Evolutionary conservation across 1,140 invertebrate species (phyloP), one percentile per base, ranked within the genome.

Genomic region (Brachionus rotundiformis): DNA sequence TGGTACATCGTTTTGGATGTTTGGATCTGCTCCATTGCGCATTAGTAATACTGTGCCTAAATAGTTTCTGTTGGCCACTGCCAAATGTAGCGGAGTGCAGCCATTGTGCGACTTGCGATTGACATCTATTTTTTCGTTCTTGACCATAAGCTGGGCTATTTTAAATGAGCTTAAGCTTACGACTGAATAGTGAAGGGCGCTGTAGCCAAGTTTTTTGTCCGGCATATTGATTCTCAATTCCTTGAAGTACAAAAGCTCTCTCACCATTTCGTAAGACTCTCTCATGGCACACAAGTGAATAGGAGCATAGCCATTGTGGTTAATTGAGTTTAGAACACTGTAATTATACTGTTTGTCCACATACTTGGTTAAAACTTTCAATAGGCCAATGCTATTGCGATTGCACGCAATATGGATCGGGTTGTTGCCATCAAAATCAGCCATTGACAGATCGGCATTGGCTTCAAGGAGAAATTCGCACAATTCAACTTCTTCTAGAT

Each of bases 1-100:
- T 41, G 68, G 68, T 4, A 44, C 10, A 41, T 73, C 68, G 44
- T 73, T 73, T 73, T 73, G 68, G n/a, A 73, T 44, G 23, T 73
- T 73, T 4, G 36, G n/a, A 44, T 73, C 39, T 7, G 68, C 68
- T 10, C 36, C 68, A 27, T 73, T 47, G 25, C 36, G 1, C 36
- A 73, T 13, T 10, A 73, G 25, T n/a, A 73, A 19, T 10, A 41
- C 27, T 25, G 68, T 44, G 10, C 7, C 41, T 8, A 73, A 27
- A 73, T 73, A 73, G 41, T 73, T 73, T 25, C 41, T 41, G 36
- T 73, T 73, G 1, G 68, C 68, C 2, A 73, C 36, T 13, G 68
- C 36, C 23, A 73, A 11, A 27, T 73, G 68, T 25, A 73, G 41
- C 8, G 68, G 68, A 41, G 68, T 73, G 23, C 36, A 73, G n/a